Conservation (phyloP, 2,888 invertebrate species). For the Acanthoscelides obtectus region DNA sequence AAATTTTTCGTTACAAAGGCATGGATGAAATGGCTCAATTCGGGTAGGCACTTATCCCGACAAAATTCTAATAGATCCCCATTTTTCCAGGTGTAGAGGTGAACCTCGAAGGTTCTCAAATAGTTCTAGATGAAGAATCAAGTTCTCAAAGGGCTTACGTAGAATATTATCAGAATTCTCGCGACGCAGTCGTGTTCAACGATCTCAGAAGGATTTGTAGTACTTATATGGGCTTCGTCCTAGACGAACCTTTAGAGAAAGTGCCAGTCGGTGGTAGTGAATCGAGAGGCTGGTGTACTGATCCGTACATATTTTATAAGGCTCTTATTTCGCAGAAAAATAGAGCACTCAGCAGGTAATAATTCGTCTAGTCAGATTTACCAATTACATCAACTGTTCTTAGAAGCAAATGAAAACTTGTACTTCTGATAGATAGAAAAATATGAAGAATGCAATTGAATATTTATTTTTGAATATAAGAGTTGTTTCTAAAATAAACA, state of each 20-base stretch:
- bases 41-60: no score
- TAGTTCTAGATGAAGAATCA: conserved; percentile 30
- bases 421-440: no score
- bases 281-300: conserved; percentile 42
- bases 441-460: no score
- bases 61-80: no score
- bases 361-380: no score
- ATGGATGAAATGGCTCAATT: no score
- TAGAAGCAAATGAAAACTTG: no score
- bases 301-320: conserved; percentile 34
- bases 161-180: conserved; percentile 38
- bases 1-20: no score
- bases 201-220: conserved; percentile 35
- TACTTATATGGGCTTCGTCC: conserved; percentile 39
- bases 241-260: conserved; percentile 40
- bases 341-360: conserved; percentile 34
- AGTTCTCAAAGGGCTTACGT: conserved; percentile 37
- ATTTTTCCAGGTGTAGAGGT: conserved; percentile 27
- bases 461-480: no score
- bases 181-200: conserved; percentile 23
- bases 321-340: conserved; percentile 41
- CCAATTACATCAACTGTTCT: no score
- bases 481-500: no score
- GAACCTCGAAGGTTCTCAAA: conserved; percentile 13
- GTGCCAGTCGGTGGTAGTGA: conserved; percentile 24